These are phyloP conservation scores for Idaea aversata DNA, from an alignment of 2,888 invertebrate species.

Conservation along the genomic window DNA sequence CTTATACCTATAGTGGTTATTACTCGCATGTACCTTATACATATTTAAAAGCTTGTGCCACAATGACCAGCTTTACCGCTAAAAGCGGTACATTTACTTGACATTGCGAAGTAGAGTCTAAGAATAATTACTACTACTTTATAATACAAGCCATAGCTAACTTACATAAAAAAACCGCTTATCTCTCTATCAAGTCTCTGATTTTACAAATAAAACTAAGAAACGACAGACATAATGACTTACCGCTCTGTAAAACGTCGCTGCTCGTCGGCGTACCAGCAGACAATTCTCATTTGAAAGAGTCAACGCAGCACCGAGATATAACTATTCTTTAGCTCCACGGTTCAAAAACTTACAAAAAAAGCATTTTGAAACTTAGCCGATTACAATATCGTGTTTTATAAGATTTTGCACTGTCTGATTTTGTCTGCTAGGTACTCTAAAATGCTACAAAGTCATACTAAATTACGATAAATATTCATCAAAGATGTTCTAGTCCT, in stretches of 20 bases:
- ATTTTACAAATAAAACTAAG: constrained; percentile 2
- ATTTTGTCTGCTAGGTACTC: too few species aligned
- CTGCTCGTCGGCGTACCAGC: constrained; percentile 64
- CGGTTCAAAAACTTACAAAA: constrained; percentile 55
- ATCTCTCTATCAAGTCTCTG: constrained; percentile 1
- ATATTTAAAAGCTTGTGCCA: too few species aligned
- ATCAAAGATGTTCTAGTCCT: too few species aligned
- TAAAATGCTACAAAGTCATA: too few species aligned
- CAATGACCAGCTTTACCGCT: too few species aligned
- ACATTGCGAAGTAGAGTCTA: not conserved
- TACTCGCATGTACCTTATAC: too few species aligned
- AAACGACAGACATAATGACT: constrained; percentile 20
- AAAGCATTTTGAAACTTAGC: not conserved
- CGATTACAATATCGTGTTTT: not conserved
- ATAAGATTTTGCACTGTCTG: not conserved
- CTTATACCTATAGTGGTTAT: too few species aligned
- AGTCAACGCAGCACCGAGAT: constrained; percentile 56
- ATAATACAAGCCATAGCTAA: not conserved
- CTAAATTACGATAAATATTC: too few species aligned
- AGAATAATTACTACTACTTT: not conserved
- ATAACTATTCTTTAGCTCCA: constrained; percentile 64
- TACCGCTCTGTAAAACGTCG: constrained; percentile 50
- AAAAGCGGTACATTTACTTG: too few species aligned
- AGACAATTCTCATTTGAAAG: constrained; percentile 59
- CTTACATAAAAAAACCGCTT: not conserved